These are phyloP conservation scores for Eumerus sabulonum DNA, from an alignment of 2,888 invertebrate genomes.

Conservation along the genomic window DNA sequence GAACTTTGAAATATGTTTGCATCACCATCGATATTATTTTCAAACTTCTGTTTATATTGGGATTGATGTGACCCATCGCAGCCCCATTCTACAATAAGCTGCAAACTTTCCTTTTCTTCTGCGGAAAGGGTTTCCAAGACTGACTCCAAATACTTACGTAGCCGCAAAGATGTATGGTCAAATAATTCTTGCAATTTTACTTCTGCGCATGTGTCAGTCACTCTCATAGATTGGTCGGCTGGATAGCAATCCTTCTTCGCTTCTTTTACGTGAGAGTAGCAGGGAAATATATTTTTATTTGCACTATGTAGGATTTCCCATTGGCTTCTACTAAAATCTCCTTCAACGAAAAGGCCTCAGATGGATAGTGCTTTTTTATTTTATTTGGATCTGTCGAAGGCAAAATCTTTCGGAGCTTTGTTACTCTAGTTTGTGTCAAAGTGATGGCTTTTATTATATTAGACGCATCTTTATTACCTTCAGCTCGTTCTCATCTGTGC, in stretches of 20 bases:
- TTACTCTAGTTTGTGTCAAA: not conserved
- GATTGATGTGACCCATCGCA: conserved; percentile 52
- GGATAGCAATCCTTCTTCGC: conserved; percentile 17
- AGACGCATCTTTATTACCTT: conserved; percentile 21
- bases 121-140: conserved; percentile 6
- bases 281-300: conserved; percentile 14
- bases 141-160: conserved; percentile 7
- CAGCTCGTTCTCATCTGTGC: conserved; percentile 18
- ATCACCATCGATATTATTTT: too few species aligned
- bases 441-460: conserved; percentile 25
- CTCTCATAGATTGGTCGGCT: conserved; percentile 1
- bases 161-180: conserved; percentile 1
- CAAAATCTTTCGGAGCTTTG: too few species aligned
- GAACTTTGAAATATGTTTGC: too few species aligned
- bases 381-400: too few species aligned
- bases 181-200: conserved; percentile 16
- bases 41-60: too few species aligned
- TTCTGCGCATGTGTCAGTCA: conserved; percentile 11
- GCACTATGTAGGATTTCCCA: conserved; percentile 23
- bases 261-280: conserved; percentile 14
- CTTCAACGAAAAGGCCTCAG: conserved; percentile 3
- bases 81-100: conserved; percentile 8
- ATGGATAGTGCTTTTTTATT: conserved; percentile 1
- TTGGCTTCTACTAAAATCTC: conserved; percentile 1
- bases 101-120: conserved; percentile 6